Percentiles rank a stretch among this genome's conserved stretches.
Evolutionary conservation across 2,797 vertebrate species (phyloP).

Genomic region (Triplophysa yarkandensis): DNA sequence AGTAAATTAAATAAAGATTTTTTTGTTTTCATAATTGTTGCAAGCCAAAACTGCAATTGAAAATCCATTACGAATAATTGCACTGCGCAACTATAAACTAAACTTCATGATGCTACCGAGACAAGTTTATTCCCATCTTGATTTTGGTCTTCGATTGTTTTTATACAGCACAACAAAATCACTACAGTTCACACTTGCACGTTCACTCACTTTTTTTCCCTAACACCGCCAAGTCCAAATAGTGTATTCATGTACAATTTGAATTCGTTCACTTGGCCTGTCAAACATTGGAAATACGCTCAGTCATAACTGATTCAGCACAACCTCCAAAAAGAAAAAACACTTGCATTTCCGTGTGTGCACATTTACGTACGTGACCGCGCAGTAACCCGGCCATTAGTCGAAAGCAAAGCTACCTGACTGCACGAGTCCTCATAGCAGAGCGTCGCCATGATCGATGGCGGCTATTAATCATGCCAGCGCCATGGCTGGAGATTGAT

Average conservation of each 20-base stretch:
- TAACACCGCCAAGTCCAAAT: neutral
- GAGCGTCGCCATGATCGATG: slow-evolving; percentile 76
- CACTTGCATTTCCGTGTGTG: neutral
- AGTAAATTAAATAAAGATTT: too few relatives aligned
- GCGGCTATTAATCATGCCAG: slow-evolving; percentile 77
- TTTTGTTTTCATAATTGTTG: too few relatives aligned
- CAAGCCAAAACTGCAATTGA: too few relatives aligned
- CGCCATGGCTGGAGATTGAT: slow-evolving; percentile 73
- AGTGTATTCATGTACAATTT: neutral
- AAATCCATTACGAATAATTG: too few relatives aligned
- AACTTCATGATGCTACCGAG: neutral
- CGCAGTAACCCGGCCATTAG: slow-evolving; percentile 76
- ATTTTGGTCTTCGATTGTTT: neutral
- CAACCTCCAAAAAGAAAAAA: slow-evolving; percentile 57
- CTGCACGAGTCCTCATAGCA: slow-evolving; percentile 68
- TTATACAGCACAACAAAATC: neutral
- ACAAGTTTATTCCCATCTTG: neutral
- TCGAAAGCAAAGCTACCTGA: slow-evolving; percentile 79
- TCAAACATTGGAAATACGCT: slow-evolving; percentile 74
- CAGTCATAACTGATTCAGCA: slow-evolving; percentile 67
- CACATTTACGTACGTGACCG: slow-evolving; percentile 28
- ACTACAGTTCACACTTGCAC: neutral
- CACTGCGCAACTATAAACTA: too few relatives aligned
- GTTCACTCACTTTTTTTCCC: neutral
- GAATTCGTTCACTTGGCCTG: slow-evolving; percentile 50